Conservation (phyloP, 2,113 vertebrate species). For the Pelecanoides urinatrix region DNA sequence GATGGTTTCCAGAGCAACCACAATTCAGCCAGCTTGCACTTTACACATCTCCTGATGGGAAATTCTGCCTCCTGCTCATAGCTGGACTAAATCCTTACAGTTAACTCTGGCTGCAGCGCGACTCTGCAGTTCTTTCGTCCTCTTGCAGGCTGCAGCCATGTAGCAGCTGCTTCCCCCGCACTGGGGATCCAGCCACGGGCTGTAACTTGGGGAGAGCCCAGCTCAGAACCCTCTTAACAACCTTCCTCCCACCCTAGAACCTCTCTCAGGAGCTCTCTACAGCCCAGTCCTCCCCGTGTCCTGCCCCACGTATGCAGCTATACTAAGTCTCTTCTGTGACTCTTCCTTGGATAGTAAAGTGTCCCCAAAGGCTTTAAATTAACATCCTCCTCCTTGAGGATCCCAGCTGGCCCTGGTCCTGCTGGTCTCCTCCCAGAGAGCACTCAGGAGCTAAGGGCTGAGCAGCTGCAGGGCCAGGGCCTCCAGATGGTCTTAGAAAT, state of each 20-base stretch:
- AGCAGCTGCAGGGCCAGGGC: not conserved
- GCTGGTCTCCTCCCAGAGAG: not conserved
- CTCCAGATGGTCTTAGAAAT: not conserved
- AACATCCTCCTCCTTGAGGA: not conserved
- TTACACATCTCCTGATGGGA: not conserved
- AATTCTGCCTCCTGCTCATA: slow-evolving; percentile 4
- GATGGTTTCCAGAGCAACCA: not conserved
- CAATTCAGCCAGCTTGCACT: not conserved
- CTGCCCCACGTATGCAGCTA: not conserved
- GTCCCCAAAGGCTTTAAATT: not conserved
- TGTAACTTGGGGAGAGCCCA: not conserved
- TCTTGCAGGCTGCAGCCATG: not conserved
- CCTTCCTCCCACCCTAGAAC: not conserved
- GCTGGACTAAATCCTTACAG: not conserved
- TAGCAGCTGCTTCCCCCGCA: not conserved
- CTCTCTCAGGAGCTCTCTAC: not conserved
- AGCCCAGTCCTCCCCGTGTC: not conserved
- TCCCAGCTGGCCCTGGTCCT: not conserved
- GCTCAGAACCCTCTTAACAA: not conserved
- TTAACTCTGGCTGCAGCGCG: not conserved
- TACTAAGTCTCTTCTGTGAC: not conserved
- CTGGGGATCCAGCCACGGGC: not conserved
- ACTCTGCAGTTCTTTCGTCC: not conserved
- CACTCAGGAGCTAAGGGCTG: not conserved
- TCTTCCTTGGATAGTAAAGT: not conserved